Conservation (phyloP, 2,113 vertebrate species). For the Phyllostomus discolor region DNA sequence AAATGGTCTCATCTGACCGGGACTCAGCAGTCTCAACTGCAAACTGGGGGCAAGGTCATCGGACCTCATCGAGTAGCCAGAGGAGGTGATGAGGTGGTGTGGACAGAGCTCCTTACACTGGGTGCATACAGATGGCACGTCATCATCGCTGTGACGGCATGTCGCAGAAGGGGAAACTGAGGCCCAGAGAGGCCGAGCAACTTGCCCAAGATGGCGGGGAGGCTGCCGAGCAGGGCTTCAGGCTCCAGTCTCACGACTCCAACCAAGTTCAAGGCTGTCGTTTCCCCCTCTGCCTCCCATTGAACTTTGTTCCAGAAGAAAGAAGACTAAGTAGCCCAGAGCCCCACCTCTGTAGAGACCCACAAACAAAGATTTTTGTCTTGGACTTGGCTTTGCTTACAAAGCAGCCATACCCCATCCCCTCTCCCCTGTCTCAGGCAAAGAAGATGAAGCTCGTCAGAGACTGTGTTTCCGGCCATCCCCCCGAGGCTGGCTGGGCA, state of each 20-base stretch:
- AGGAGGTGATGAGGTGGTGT: background rate
- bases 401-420: background rate
- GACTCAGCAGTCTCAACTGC: background rate
- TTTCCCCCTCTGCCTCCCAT: background rate
- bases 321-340: background rate
- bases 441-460: background rate
- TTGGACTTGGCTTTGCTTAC: background rate
- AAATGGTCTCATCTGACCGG: background rate
- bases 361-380: background rate
- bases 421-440: background rate
- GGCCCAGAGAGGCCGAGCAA: background rate
- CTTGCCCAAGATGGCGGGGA: background rate
- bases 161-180: background rate
- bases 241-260: background rate
- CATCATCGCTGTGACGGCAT: accelerated
- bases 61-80: background rate
- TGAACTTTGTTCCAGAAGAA: background rate
- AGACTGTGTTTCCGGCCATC: background rate
- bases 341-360: background rate
- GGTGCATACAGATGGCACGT: background rate
- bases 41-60: background rate
- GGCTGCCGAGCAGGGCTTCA: background rate
- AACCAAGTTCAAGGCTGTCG: background rate
- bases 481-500: background rate
- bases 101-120: background rate